Evolutionary conservation across 2,888 invertebrate genomes (phyloP), one percentile per base, ranked within the genome.

Genomic region (Chaetoderma sp.): DNA sequence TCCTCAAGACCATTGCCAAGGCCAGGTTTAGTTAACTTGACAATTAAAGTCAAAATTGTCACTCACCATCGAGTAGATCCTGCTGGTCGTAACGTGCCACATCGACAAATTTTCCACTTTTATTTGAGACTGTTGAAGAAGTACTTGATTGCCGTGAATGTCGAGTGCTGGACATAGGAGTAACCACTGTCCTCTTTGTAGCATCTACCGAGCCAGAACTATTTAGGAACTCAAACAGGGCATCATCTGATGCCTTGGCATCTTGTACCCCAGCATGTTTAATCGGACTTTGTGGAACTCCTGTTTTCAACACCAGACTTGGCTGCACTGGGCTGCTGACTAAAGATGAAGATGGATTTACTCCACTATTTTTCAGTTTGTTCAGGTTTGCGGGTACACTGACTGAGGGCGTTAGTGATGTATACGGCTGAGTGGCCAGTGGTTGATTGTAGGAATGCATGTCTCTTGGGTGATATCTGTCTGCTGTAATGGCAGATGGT

Each of bases 151-250:
- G 83, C 57, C 83, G 63, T 5, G 85, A 85, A 74, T 84, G 83
- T 59, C 78, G 72, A 25, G 72, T 73, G 60, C 78, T 80, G 18
- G 78, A 75, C 21, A 75, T 75, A n/a, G 36, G 32, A n/a, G 45
- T 52, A 4, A 33, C 23, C 4, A 68, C 68, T 58, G 73, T 75
- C 42, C 68, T 73, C 47, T 74, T 75, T 21, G 64, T 70, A 25
- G 60, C 65, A 16, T 79, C 79, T n/a, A 70, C 59, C 23, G 79
- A 72, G 25, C 81, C 81, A 44, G 78, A 76, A 61, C 83, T 84
- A 74, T 88, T 88, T 27, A 88, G 73, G 78, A 86, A 88, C 67
- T 87, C 86, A 75, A 88, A 85, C 45, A 88, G 72, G 23, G 87
- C 86, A 32, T 86, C 86, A 70, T 87, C 87, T 49, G 83, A 81